A percentile compares a stretch with the other conserved stretches of the same genome.
phyloP scores from a whole-genome alignment of 2,797 vertebrate species.

The Sebastes itinus region DNA sequence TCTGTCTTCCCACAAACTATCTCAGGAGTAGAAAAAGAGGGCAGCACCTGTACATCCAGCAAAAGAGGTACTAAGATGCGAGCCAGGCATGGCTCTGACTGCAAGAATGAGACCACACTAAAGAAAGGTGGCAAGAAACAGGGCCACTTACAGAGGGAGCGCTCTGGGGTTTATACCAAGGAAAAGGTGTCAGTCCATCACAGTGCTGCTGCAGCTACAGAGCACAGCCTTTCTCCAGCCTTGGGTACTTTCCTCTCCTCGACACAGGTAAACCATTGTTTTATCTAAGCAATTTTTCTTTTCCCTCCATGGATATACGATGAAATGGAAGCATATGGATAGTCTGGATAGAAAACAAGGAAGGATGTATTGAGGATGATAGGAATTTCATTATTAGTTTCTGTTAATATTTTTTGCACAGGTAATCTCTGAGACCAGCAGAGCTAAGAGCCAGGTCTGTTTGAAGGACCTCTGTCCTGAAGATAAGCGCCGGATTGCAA shows the following conservation, averaged over 20 bases:
- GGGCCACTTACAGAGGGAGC: conserved; percentile 16
- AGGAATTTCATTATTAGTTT: background rate
- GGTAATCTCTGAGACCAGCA: conserved; percentile 72
- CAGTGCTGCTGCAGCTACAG: conserved; percentile 7
- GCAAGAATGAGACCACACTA: conserved; percentile 16
- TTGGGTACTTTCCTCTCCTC: background rate
- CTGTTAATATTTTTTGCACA: conserved; percentile 50
- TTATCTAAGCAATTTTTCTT: background rate
- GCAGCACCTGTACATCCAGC: conserved; percentile 36
- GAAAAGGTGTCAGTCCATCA: conserved; percentile 29
- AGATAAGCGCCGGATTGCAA: conserved; percentile 97
- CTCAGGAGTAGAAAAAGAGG: conserved; percentile 80
- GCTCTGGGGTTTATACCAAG: background rate
- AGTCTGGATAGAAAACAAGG: background rate
- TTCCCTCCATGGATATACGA: background rate
- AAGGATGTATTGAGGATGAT: background rate
- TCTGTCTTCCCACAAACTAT: conserved; percentile 14
- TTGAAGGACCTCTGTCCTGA: conserved; percentile 97
- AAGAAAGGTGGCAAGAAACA: conserved; percentile 51
- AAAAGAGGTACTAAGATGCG: conserved; percentile 56
- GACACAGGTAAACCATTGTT: conserved; percentile 59
- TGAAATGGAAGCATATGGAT: background rate
- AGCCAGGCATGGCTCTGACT: conserved; percentile 14
- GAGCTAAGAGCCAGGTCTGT: conserved; percentile 83
- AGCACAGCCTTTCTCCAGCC: background rate